Percentiles rank a stretch among this genome's conserved stretches.
These are phyloP conservation scores for Coregonus suidteri DNA, from an alignment of 2,797 vertebrate species.

Conservation along the genomic window DNA sequence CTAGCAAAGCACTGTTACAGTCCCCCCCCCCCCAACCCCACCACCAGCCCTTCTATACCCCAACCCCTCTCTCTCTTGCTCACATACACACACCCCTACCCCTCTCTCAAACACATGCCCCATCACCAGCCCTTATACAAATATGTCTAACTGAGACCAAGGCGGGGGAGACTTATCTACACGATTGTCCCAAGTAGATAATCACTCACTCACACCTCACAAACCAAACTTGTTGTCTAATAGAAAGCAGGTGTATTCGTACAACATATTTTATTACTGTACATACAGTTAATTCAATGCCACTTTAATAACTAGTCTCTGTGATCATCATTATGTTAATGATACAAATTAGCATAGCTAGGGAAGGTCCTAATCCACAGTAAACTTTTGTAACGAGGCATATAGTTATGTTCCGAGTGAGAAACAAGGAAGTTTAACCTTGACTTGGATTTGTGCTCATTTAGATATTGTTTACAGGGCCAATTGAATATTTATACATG, in stretches of 20 bases:
- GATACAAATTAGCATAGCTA: constrained; percentile 70
- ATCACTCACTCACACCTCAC: background rate
- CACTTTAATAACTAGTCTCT: constrained; percentile 1
- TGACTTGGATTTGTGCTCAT: constrained; percentile 55
- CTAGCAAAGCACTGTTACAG: constrained; percentile 74
- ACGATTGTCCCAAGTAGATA: background rate
- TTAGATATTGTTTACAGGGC: constrained; percentile 32
- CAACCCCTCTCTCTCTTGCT: too few species aligned
- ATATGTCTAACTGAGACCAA: constrained; percentile 19
- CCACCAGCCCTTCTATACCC: constrained; percentile 49
- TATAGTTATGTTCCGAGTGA: constrained; percentile 53
- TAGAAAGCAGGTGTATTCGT: background rate
- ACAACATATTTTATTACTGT: background rate
- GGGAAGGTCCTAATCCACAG: constrained; percentile 60
- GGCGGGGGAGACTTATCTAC: background rate
- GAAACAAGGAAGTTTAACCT: constrained; percentile 67
- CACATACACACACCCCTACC: too few species aligned
- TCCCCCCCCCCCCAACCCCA: constrained; percentile 40
- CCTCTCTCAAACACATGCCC: too few species aligned
- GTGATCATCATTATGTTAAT: constrained; percentile 38
- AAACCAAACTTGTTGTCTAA: constrained; percentile 12
- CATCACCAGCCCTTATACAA: constrained; percentile 11
- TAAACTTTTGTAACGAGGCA: constrained; percentile 65
- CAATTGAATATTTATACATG: constrained; percentile 75
- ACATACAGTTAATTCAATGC: background rate